These are phyloP conservation scores for Cottoperca gobio DNA, from an alignment of 2,797 vertebrate species.

Conservation along the genomic window DNA sequence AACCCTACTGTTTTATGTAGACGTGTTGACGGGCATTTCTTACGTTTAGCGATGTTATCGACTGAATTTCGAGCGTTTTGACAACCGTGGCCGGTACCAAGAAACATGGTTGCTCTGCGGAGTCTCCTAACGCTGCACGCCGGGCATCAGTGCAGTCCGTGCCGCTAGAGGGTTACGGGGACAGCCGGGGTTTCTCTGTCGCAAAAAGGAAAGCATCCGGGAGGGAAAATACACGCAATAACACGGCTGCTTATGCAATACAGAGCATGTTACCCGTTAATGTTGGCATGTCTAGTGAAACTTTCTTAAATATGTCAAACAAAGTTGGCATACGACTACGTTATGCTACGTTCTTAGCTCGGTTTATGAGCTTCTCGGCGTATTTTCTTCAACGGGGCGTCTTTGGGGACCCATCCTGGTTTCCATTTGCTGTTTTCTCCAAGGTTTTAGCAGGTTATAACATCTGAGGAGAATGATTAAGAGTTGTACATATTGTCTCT, in stretches of 20 bases:
- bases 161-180: constrained; percentile 81
- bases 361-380: background rate
- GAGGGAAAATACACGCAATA: constrained; percentile 1
- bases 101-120: constrained; percentile 86
- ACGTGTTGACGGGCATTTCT: rapidly evolving
- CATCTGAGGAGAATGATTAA: background rate
- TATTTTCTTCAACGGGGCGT: constrained; percentile 39
- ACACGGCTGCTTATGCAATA: constrained; percentile 31
- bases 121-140: constrained; percentile 84
- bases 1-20: rapidly evolving
- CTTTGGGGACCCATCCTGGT: constrained; percentile 8
- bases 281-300: constrained; percentile 41
- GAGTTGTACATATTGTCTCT: background rate
- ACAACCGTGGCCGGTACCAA: constrained; percentile 71
- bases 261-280: background rate
- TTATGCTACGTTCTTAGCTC: constrained; percentile 27
- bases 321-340: constrained; percentile 60
- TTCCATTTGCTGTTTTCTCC: constrained; percentile 16
- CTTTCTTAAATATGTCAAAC: constrained; percentile 65
- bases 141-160: constrained; percentile 73
- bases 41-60: background rate
- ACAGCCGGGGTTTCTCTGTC: constrained; percentile 70
- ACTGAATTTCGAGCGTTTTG: constrained; percentile 39
- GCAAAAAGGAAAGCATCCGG: constrained; percentile 39
- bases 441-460: background rate